Base-by-base conservation (phyloP, 2,888 invertebrate genomes). In the Terebella lapidaria region DNA sequence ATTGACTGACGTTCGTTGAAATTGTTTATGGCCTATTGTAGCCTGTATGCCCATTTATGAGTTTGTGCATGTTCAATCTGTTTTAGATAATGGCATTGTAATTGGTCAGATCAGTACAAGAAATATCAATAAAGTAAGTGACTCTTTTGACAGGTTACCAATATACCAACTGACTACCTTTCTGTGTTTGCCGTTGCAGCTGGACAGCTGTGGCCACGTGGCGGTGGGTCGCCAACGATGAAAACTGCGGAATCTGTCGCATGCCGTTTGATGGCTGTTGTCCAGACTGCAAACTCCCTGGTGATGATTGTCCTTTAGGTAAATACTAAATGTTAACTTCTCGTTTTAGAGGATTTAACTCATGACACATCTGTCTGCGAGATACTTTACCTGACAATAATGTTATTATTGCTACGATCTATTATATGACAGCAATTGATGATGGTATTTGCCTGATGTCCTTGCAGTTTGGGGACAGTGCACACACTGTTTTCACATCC, bases 191-290 rank as follows among this genome's bases (percentile, higher is more conserved):
- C 35, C 18, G 35, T 35, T 15, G 18, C 51, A 68, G 65, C 24
- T 69, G 62, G 61, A 69, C 65, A 25, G 69, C 69, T 26, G 94
- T 96, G 64, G 96, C 96, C 71, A 91, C 92, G 78, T 99, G 99
- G 99, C 89, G 92, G 78, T 99, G 97, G 97, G 89, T 94, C 69
- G 96, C 96, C 26, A 96, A 96, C 82, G 97, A 97, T 84, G 97
- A 99, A 81, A 96, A 93, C 61, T 81, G 81, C 71, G 97, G 99
- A 61, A 99, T 99, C 78, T 99, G 99, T 84, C 90, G 97, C 65
- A 94, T 96, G 91, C 90, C 96, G 54, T 99, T 99, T 83, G 97
- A 99, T 82, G 94, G 92, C 72, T 95, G 95, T 79, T 97, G 96
- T 78, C 93, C 95, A 1, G 96, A 97, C 82, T 97, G 96, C 83